These are phyloP conservation scores for Drosophila biarmipes DNA, from an alignment of 1,140 invertebrate species.

Conservation along the genomic window DNA sequence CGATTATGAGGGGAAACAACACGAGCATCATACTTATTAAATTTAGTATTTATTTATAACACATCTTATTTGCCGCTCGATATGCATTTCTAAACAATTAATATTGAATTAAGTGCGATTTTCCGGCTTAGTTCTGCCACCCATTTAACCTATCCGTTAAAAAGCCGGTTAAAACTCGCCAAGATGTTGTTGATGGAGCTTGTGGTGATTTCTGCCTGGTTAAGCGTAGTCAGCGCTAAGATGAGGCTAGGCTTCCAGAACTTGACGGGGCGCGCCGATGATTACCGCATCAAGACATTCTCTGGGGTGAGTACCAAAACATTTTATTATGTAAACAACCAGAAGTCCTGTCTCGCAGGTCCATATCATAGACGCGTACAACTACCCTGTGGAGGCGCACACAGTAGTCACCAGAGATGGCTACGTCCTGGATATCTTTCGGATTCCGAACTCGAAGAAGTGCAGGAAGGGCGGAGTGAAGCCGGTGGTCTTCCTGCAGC, in stretches of 20 bases:
- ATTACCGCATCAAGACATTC: background rate
- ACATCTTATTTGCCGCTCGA: background rate
- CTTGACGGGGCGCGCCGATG: background rate
- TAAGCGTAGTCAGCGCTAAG: background rate
- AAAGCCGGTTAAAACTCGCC: background rate
- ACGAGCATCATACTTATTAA: too few relatives aligned
- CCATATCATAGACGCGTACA: background rate
- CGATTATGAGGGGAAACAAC: too few relatives aligned
- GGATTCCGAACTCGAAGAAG: background rate
- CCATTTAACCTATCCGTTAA: background rate
- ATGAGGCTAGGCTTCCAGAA: background rate
- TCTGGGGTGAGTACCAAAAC: background rate
- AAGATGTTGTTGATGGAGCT: background rate
- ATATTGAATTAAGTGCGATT: background rate
- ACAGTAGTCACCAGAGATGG: slow-evolving; percentile 84
- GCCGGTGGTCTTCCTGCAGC: slow-evolving; percentile 86
- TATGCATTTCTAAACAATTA: background rate
- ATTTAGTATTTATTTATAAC: background rate
- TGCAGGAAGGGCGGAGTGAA: background rate
- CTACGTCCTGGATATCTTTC: slow-evolving; percentile 63
- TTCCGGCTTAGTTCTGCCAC: background rate
- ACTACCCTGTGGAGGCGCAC: slow-evolving; percentile 7
- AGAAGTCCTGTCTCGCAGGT: background rate
- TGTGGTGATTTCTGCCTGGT: background rate
- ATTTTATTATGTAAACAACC: too few relatives aligned